Evolutionary conservation across 1,140 invertebrate species (phyloP).

Genomic region (Leptinotarsa texana): DNA sequence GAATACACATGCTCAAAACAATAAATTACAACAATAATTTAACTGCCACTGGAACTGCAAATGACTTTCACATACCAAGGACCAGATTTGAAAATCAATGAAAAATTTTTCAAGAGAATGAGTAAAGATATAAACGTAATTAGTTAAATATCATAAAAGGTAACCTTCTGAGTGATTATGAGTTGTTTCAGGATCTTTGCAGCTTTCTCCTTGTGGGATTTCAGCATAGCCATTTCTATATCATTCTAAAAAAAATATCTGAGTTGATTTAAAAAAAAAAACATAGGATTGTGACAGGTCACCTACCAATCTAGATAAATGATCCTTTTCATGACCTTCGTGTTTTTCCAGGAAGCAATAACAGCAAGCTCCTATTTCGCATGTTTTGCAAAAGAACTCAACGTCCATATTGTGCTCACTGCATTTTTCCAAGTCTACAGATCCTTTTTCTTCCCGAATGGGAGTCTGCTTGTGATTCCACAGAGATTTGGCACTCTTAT

Average conservation of each 20-base stretch:
- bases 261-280: too few species aligned
- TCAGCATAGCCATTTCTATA: slow-evolving; percentile 31
- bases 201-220: slow-evolving; percentile 19
- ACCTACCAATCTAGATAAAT: slow-evolving; percentile 32
- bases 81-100: neutral
- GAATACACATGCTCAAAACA: too few species aligned
- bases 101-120: slow-evolving; percentile 12
- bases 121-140: neutral
- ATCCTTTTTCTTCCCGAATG: slow-evolving; percentile 17
- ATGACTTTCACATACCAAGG: too few species aligned
- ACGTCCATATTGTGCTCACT: slow-evolving; percentile 29
- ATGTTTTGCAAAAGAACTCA: slow-evolving; percentile 35
- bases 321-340: slow-evolving; percentile 27
- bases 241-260: slow-evolving; percentile 26
- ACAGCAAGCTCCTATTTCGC: slow-evolving; percentile 31
- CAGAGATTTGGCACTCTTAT: slow-evolving; percentile 35
- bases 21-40: too few species aligned
- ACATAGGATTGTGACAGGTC: too few species aligned
- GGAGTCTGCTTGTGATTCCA: slow-evolving; percentile 29
- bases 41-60: too few species aligned
- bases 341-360: slow-evolving; percentile 36
- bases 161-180: slow-evolving; percentile 22
- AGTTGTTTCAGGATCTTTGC: slow-evolving; percentile 26
- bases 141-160: neutral
- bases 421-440: slow-evolving; percentile 31